Evolutionary conservation across 2,797 vertebrate species (phyloP).

Genomic region (Apodemus agrarius): DNA sequence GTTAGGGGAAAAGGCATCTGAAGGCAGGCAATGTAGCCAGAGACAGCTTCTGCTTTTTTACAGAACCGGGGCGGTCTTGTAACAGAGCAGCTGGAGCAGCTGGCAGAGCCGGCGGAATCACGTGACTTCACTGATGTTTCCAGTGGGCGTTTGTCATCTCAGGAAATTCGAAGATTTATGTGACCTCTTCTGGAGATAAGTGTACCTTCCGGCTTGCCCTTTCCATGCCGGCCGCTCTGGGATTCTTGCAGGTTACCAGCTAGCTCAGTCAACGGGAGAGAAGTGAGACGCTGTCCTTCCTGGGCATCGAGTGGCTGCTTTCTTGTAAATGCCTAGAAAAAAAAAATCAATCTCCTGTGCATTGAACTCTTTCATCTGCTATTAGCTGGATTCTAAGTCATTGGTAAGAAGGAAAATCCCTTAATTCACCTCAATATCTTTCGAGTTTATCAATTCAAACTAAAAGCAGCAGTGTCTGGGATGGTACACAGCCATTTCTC

Average conservation of each 20-base stretch:
- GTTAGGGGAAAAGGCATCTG: background rate
- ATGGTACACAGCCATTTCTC: background rate
- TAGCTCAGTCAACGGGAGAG: constrained; percentile 12
- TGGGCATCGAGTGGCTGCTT: background rate
- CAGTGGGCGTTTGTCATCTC: constrained; percentile 16
- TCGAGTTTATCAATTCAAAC: background rate
- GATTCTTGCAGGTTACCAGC: background rate
- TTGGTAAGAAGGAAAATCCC: constrained; percentile 47
- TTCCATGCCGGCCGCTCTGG: background rate
- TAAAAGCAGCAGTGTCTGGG: background rate
- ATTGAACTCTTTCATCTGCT: constrained; percentile 49
- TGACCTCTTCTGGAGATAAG: constrained; percentile 10
- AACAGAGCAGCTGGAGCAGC: background rate
- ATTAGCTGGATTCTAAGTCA: constrained; percentile 32
- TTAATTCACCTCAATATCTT: background rate
- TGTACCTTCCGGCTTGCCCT: constrained; percentile 10
- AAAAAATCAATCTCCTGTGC: constrained; percentile 41
- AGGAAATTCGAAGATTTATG: constrained; percentile 38
- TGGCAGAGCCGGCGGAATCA: background rate
- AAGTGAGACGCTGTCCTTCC: constrained; percentile 37
- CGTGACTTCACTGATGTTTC: background rate
- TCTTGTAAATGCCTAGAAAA: constrained; percentile 10
- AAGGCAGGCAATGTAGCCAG: background rate
- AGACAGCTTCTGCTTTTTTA: background rate
- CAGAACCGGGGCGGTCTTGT: background rate